These are phyloP conservation scores for Cyphomyrus discorhynchus DNA, from an alignment of 2,113 vertebrate genomes.

Conservation along the genomic window DNA sequence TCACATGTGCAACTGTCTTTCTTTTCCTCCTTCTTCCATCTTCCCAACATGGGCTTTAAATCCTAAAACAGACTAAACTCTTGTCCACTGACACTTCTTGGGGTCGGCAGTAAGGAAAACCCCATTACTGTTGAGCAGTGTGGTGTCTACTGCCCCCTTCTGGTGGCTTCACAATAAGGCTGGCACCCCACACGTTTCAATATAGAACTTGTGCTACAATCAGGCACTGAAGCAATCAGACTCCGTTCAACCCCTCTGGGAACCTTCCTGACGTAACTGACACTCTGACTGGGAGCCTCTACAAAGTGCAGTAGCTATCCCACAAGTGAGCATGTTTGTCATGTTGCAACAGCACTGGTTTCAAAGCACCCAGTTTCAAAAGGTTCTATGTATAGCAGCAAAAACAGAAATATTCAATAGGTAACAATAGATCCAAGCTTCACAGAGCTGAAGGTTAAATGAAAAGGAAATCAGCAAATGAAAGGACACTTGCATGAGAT, in stretches of 20 bases:
- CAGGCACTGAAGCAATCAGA: neutral
- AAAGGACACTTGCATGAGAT: neutral
- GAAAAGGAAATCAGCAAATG: neutral
- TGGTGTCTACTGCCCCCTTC: neutral
- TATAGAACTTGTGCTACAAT: neutral
- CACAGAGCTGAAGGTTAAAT: neutral
- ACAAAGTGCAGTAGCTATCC: neutral
- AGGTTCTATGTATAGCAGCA: neutral
- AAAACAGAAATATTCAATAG: neutral
- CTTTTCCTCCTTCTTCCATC: neutral
- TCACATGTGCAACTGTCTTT: neutral
- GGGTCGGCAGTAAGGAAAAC: neutral
- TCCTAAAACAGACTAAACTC: neutral
- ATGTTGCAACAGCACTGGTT: neutral
- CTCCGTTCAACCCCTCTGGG: neutral
- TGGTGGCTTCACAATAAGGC: neutral
- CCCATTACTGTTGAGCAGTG: neutral
- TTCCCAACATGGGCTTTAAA: neutral
- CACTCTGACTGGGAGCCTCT: neutral
- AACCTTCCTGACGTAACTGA: neutral
- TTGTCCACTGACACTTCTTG: neutral
- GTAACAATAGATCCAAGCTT: neutral
- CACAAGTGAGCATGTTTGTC: neutral
- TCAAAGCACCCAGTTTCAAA: neutral
- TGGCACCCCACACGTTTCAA: neutral